Percentiles rank a stretch among this genome's conserved stretches.
These are phyloP conservation scores for Dynastes hyllus DNA, from an alignment of 2,888 invertebrate species.

Conservation along the genomic window DNA sequence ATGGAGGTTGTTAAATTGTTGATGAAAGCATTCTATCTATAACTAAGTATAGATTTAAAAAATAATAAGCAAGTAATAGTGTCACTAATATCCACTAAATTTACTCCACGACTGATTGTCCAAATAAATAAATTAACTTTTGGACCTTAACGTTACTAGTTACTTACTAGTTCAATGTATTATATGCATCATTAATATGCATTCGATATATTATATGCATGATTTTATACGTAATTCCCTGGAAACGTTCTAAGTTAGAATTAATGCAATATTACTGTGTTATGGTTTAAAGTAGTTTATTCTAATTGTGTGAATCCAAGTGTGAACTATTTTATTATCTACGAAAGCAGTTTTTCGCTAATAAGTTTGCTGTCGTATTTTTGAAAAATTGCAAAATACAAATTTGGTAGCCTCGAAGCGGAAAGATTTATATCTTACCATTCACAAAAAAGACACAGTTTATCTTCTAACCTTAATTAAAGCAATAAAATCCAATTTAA, in stretches of 20 bases:
- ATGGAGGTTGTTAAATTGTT: too few species aligned
- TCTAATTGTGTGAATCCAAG: slow-evolving; percentile 37
- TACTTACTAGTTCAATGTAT: too few species aligned
- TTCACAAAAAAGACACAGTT: slow-evolving; percentile 13
- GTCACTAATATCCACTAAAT: too few species aligned
- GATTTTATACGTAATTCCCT: not conserved
- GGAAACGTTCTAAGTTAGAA: slow-evolving; percentile 6
- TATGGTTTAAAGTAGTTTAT: slow-evolving; percentile 14
- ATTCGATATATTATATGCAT: too few species aligned
- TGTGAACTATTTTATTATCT: slow-evolving; percentile 22
- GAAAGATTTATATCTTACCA: slow-evolving; percentile 8
- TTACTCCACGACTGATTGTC: too few species aligned
- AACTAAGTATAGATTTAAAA: too few species aligned
- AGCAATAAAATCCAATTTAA: slow-evolving; percentile 4
- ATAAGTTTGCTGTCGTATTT: slow-evolving; percentile 15
- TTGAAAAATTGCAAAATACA: slow-evolving; percentile 9
- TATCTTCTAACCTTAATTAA: not conserved
- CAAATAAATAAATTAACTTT: too few species aligned
- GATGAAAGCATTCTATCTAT: too few species aligned
- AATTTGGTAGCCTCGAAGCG: not conserved
- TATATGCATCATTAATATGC: too few species aligned
- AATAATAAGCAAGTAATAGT: too few species aligned
- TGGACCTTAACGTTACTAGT: too few species aligned
- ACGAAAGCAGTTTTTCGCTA: slow-evolving; percentile 1
- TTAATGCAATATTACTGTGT: not conserved